Conservation (phyloP, 2,888 invertebrate genomes). For the Sympetrum striolatum region DNA sequence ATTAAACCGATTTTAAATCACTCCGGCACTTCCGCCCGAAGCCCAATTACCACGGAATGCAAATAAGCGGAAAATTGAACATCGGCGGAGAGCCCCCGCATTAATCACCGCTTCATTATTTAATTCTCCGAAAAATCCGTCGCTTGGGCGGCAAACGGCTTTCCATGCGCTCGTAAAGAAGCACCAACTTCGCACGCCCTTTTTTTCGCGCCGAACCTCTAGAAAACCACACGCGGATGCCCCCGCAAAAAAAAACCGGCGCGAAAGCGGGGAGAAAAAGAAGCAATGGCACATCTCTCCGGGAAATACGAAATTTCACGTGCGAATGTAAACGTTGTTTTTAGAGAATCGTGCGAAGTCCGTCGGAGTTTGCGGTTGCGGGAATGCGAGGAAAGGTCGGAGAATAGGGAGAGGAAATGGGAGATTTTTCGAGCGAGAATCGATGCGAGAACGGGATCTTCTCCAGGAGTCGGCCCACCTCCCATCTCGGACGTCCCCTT, state of each 20-base stretch:
- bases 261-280: neutral
- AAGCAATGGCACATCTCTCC: neutral
- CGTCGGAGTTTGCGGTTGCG: neutral
- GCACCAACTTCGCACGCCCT: neutral
- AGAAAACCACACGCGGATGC: neutral
- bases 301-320: conserved; percentile 26
- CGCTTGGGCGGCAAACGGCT: neutral
- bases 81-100: too few species aligned
- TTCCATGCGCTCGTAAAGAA: neutral
- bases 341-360: neutral
- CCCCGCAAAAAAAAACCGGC: neutral
- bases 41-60: too few species aligned
- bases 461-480: neutral
- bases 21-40: too few species aligned
- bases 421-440: neutral
- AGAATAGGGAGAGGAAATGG: neutral
- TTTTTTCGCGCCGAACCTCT: neutral
- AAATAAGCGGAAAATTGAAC: too few species aligned
- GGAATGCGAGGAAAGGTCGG: neutral
- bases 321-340: neutral
- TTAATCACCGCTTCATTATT: neutral
- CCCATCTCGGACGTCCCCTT: neutral
- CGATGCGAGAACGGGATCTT: neutral
- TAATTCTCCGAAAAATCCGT: neutral
- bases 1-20: too few species aligned